Evolutionary conservation across 2,113 vertebrate species (phyloP).

Genomic region (Lanius ludovicianus): DNA sequence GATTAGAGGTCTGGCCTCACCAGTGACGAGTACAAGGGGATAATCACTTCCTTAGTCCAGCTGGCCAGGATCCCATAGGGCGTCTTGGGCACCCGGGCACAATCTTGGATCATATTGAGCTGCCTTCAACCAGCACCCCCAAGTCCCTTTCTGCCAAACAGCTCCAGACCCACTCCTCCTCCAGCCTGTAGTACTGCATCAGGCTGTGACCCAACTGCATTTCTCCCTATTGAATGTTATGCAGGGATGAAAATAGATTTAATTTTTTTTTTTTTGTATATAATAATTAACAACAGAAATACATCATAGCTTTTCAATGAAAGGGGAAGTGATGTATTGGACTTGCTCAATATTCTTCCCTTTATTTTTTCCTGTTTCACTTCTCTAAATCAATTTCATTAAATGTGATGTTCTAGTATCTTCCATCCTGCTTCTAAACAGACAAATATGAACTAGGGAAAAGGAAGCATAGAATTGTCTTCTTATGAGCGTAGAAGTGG

Average conservation of each 20-base stretch:
- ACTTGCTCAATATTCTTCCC: background rate
- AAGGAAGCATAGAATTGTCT: background rate
- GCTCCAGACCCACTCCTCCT: background rate
- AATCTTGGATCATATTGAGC: background rate
- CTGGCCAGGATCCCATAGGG: background rate
- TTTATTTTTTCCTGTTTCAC: background rate
- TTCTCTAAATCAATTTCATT: background rate
- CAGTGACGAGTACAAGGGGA: too few species aligned
- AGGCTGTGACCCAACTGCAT: background rate
- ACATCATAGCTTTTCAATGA: background rate
- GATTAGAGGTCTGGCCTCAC: background rate
- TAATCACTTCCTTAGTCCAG: background rate
- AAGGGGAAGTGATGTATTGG: background rate
- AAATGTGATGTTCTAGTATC: background rate
- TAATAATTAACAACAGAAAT: background rate
- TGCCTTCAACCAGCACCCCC: background rate
- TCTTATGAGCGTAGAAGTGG: background rate
- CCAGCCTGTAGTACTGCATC: background rate
- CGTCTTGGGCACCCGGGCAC: background rate
- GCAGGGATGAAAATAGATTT: background rate
- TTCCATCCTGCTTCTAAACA: background rate
- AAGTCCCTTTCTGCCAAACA: background rate
- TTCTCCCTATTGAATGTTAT: background rate
- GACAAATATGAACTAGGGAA: background rate
- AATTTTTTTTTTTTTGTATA: background rate